Conservation (phyloP, 2,888 invertebrate genomes). For the Hydrotaea diabolus region DNA sequence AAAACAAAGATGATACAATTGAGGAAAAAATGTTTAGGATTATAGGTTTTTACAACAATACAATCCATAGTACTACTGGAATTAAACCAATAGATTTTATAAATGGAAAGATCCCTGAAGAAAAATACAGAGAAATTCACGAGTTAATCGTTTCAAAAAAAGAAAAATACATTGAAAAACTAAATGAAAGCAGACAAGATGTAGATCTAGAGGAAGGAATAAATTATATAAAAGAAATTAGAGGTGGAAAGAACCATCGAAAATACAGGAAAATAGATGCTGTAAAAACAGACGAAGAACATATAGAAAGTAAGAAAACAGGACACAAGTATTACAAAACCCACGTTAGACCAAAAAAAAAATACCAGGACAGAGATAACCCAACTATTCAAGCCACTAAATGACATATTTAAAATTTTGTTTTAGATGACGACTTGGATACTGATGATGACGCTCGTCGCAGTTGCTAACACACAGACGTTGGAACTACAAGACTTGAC, state of each 20-base stretch:
- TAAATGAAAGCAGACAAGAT: conserved; percentile 43
- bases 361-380: conserved; percentile 54
- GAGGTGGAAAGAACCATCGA: conserved; percentile 61
- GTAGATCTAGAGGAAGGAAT: conserved; percentile 44
- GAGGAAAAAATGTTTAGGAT: conserved; percentile 67
- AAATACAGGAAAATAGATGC: conserved; percentile 61
- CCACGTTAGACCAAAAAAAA: conserved; percentile 59
- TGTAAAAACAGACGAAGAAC: conserved; percentile 54
- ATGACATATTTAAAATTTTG: not conserved
- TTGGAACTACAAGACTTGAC: conserved; percentile 8
- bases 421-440: not conserved
- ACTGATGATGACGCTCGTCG: not conserved
- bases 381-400: conserved; percentile 40
- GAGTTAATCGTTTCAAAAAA: conserved; percentile 57
- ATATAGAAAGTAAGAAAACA: conserved; percentile 44
- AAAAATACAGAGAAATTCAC: conserved; percentile 54
- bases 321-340: conserved; percentile 58
- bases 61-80: conserved; percentile 62
- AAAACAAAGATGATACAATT: conserved; percentile 52
- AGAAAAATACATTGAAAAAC: conserved; percentile 50
- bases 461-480: not conserved
- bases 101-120: conserved; percentile 56
- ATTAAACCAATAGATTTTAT: conserved; percentile 66
- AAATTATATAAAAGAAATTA: conserved; percentile 49
- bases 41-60: conserved; percentile 67